Base-by-base conservation (phyloP, 2,888 invertebrate species). In the Xestia c-nigrum region DNA sequence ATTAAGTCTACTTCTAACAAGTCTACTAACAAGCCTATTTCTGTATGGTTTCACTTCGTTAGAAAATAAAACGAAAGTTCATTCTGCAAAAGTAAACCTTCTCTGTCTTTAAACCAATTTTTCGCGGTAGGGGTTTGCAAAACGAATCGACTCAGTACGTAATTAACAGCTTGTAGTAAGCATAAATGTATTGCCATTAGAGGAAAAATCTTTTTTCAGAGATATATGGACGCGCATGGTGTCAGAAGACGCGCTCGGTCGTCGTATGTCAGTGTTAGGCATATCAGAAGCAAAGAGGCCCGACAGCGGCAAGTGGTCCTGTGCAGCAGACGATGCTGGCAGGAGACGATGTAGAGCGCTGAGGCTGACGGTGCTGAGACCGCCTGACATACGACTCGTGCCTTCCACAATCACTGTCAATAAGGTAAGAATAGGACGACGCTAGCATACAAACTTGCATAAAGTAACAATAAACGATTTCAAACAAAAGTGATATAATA, bases 231-330 rank as follows among this genome's bases (percentile, higher is more conserved):
- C 97, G 0, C 97, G 97, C 12, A 96, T 95, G 86, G 97, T 95
- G 87, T 97, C 97, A 76, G 96, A 97, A 89, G 96, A 96, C 24
- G 95, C 95, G 0, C 86, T 96, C 2, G 96, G 96, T 1, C 93
- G 96, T 38, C 95, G 96, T 14, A 98, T 98, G 87, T 98, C 98
- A 1, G 96, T 98, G 57, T 94, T 99, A 83, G 98, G 98, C 0
- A 97, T 99, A 73, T 97, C 98, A n/a, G 97, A 97, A 83, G 98
- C 98, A 0, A 97, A 97, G 78, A 94, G 96, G 43, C 96, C 97
- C 52, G 99, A 99, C 90, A 97, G 97, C 40, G 99, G 99, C 31
- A 97, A 97, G 78, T 99, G 98, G 96, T 98, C 98, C 7, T 99
- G 99, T 92, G 98, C 98, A 90, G 98, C 98, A 46, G 97, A 97